phyloP scores from a whole-genome alignment of 1,140 invertebrate genomes.

The Papilio xuthus region DNA sequence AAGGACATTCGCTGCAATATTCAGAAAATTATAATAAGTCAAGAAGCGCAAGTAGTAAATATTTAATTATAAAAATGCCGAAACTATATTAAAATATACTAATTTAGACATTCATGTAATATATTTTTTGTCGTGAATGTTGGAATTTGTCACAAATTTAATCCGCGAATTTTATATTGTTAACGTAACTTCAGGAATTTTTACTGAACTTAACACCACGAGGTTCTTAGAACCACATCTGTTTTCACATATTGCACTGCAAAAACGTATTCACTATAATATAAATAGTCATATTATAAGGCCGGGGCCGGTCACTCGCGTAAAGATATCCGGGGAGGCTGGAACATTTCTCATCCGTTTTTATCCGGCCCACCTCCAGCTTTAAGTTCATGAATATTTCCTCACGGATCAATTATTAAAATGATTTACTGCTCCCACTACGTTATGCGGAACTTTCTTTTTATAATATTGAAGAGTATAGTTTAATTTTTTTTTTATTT shows the following conservation, averaged over 20 bases:
- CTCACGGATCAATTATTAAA: conserved; percentile 76
- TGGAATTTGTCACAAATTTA: too few relatives aligned
- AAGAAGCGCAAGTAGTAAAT: too few relatives aligned
- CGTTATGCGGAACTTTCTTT: conserved; percentile 47
- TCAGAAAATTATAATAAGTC: too few relatives aligned
- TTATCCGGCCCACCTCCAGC: conserved; percentile 59
- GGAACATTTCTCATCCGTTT: conserved; percentile 71
- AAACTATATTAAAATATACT: too few relatives aligned
- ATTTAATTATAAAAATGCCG: too few relatives aligned
- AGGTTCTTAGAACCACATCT: not conserved
- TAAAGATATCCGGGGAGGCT: conserved; percentile 46
- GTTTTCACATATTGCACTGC: conserved; percentile 8
- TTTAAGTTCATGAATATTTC: conserved; percentile 76
- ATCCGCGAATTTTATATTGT: too few relatives aligned
- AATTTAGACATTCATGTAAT: too few relatives aligned
- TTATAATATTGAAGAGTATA: conserved; percentile 37
- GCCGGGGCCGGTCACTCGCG: conserved; percentile 14
- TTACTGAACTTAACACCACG: not conserved
- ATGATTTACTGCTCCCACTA: conserved; percentile 69
- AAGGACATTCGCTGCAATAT: too few relatives aligned
- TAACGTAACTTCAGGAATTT: too few relatives aligned
- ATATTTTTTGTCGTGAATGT: too few relatives aligned
- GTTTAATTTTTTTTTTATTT: conserved; percentile 30
- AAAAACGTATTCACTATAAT: conserved; percentile 24
- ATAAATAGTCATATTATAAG: conserved; percentile 3